Base-by-base conservation (phyloP, 2,113 vertebrate genomes). In the Osmerus mordax region DNA sequence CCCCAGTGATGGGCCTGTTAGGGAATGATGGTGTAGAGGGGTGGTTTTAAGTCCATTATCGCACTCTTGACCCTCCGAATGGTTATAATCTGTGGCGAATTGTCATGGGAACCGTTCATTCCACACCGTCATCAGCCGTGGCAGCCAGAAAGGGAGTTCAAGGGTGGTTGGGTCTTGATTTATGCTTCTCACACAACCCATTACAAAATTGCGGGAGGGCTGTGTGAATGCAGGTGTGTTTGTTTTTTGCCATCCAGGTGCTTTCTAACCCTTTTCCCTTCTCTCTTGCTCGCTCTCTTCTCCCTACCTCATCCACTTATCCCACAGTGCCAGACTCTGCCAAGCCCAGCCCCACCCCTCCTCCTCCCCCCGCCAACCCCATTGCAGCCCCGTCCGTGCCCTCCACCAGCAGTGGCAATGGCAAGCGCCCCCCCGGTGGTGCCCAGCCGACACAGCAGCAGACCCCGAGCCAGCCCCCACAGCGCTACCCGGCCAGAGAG, bases 401-500 rank as follows among this genome's bases (percentile, higher is more conserved):
- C 93, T 91, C 93, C 89, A 85, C 91, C 76, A 76, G 53, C 77
- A 80, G 89, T 87, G 93, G 87, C 90, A 95, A 98, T 99, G 96
- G 96, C 94, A 97, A 96, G 87, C 94, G 95, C 25, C 80, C 91
- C 60, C 78, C 92, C 83, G 69, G 86, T 75, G 86, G 84, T 85
- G 89, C 77, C 75, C 88, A 83, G 75, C 83, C 83, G 79, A 69
- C 85, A 72, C 88, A 83, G 84, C 82, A 84, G 80, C 77, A 90
- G 92, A 15, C 60, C 93, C 77, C 71, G 28, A 73, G 73, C 77
- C 67, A 91, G 91, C 84, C 92, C 11, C 90, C 94, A 69, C 93
- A 93, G 91, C 95, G 97, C 78, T 97, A 97, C 92, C 94, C 96
- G 79, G 95, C 96, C 76, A 94, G 96, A 52, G 96, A 98, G 95